A percentile compares a stretch with the other conserved stretches of the same genome.
Conservation (phyloP, 1,140 invertebrate genomes). For the Copidosoma floridanum region DNA sequence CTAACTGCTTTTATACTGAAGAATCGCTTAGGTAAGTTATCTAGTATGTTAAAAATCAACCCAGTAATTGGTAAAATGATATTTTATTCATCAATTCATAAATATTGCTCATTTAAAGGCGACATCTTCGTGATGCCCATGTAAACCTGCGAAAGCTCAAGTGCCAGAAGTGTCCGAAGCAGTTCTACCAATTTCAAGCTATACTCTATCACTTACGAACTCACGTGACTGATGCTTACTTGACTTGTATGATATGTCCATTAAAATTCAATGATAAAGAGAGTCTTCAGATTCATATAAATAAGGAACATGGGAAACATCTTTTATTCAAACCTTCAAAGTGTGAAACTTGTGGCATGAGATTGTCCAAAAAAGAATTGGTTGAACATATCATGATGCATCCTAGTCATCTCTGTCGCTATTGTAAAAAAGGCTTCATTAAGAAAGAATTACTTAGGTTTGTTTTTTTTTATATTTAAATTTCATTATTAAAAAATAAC, state of each 20-base stretch:
- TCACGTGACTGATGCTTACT: background rate
- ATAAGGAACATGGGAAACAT: background rate
- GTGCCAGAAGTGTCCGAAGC: conserved; percentile 8
- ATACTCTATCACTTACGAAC: conserved; percentile 1
- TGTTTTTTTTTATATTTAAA: background rate
- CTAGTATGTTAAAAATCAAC: too few species aligned
- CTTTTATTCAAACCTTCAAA: background rate
- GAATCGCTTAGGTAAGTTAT: conserved; percentile 13
- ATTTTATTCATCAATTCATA: background rate
- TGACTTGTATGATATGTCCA: conserved; percentile 3
- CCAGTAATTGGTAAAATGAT: too few species aligned
- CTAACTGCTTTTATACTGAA: conserved; percentile 7
- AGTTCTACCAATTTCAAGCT: background rate
- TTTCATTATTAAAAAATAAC: background rate
- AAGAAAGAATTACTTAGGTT: conserved; percentile 12
- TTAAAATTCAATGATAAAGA: background rate
- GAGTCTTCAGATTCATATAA: conserved; percentile 9
- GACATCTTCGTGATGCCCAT: too few species aligned
- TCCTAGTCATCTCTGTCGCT: conserved; percentile 3
- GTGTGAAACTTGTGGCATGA: background rate
- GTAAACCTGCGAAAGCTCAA: conserved; percentile 6
- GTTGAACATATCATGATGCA: background rate
- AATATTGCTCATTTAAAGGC: conserved; percentile 14
- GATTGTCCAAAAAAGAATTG: background rate
- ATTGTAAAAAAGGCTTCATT: conserved; percentile 11